Evolutionary conservation across 2,888 invertebrate species (phyloP).

Genomic region (Psylliodes chrysocephalus): DNA sequence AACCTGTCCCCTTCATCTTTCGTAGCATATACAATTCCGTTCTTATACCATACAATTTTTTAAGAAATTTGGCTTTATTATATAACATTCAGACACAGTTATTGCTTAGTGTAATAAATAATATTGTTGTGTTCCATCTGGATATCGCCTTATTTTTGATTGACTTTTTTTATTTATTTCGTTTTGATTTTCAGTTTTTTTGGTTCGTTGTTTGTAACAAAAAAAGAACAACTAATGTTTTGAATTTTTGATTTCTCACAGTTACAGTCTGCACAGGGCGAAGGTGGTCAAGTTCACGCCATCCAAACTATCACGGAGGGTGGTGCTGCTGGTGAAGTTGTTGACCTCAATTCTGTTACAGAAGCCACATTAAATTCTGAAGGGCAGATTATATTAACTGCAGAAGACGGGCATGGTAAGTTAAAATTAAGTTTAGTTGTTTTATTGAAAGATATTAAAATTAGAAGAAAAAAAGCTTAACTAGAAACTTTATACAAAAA

Average conservation of each 20-base stretch:
- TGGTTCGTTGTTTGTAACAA: conserved; percentile 37
- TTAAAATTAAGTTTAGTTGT: not conserved
- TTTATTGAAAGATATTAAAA: too few species aligned
- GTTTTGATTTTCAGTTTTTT: conserved; percentile 31
- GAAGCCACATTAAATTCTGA: conserved; percentile 92
- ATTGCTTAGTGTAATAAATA: too few species aligned
- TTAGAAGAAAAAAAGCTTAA: too few species aligned
- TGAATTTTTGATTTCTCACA: conserved; percentile 54
- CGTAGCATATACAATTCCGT: too few species aligned
- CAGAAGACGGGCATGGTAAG: conserved; percentile 92
- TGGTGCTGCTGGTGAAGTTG: conserved; percentile 82
- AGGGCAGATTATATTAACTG: conserved; percentile 94
- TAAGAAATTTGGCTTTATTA: too few species aligned
- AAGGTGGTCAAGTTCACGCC: conserved; percentile 69
- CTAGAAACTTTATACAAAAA: too few species aligned
- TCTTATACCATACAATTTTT: too few species aligned
- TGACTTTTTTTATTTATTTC: not conserved
- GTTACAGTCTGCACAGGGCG: conserved; percentile 74
- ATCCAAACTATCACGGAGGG: conserved; percentile 82
- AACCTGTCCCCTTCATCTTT: too few species aligned
- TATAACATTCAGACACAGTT: too few species aligned
- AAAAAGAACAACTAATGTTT: conserved; percentile 25
- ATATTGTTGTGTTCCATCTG: too few species aligned
- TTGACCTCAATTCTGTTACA: conserved; percentile 89
- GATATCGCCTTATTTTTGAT: not conserved